Conservation (phyloP, 1,140 invertebrate genomes). For the Copidosoma floridanum region DNA sequence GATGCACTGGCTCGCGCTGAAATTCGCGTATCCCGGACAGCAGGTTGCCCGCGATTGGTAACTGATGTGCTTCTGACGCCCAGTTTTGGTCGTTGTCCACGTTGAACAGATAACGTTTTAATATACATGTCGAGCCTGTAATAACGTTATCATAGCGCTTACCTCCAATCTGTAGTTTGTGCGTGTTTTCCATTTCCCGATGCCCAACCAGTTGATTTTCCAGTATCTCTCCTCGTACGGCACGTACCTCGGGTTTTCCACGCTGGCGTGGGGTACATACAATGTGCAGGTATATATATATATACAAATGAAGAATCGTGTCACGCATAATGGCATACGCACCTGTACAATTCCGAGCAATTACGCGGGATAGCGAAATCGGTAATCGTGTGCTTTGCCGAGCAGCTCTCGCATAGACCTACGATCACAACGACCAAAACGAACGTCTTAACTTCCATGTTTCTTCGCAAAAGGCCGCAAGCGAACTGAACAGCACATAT, state of each 20-base stretch:
- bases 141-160: too few species aligned
- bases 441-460: neutral
- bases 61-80: conserved; percentile 20
- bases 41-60: conserved; percentile 48
- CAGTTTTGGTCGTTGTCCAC: too few species aligned
- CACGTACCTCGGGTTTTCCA: neutral
- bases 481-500: neutral
- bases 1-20: neutral
- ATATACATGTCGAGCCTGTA: too few species aligned
- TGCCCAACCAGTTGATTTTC: conserved; percentile 10
- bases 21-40: conserved; percentile 58
- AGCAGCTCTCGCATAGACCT: neutral
- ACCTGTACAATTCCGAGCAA: conserved; percentile 12
- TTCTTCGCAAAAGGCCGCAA: neutral
- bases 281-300: too few species aligned
- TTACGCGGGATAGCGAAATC: neutral
- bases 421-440: neutral
- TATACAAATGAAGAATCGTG: too few species aligned
- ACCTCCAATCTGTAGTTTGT: conserved; percentile 36
- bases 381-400: neutral
- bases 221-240: conserved; percentile 32
- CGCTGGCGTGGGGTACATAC: too few species aligned
- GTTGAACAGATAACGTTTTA: too few species aligned
- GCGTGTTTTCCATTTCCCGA: conserved; percentile 19
- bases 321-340: too few species aligned